Evolutionary conservation across 2,797 vertebrate genomes (phyloP).

Genomic region (Allobates femoralis): DNA sequence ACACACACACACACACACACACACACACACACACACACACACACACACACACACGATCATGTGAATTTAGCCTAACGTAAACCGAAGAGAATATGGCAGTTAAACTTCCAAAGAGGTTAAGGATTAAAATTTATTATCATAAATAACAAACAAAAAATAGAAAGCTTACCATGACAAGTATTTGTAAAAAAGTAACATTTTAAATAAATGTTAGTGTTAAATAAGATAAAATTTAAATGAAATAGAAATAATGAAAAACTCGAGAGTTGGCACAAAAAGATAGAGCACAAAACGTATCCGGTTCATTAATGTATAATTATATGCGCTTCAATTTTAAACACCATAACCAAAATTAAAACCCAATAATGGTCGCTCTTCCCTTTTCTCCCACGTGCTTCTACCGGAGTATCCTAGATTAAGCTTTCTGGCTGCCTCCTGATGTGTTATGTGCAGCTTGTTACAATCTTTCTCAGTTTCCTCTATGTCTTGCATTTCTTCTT

Average conservation of each 20-base stretch:
- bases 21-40: no score
- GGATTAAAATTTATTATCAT: conserved; percentile 46
- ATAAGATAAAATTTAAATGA: background rate
- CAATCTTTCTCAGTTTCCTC: background rate
- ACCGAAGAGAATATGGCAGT: background rate
- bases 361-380: conserved; percentile 61
- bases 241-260: no score
- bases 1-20: no score
- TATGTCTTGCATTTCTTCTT: background rate
- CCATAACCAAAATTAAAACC: conserved; percentile 57
- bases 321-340: background rate
- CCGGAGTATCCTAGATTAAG: conserved; percentile 38
- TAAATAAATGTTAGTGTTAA: background rate
- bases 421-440: conserved; percentile 58
- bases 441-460: conserved; percentile 31
- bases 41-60: no score
- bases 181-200: conserved; percentile 28
- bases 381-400: conserved; percentile 56
- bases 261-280: no score
- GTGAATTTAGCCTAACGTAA: background rate
- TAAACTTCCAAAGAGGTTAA: background rate
- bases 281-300: no score
- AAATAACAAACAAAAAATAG: conserved; percentile 25
- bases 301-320: no score
- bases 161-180: conserved; percentile 42